These are phyloP conservation scores for Tyria jacobaeae DNA, from an alignment of 2,888 invertebrate genomes.

Conservation along the genomic window DNA sequence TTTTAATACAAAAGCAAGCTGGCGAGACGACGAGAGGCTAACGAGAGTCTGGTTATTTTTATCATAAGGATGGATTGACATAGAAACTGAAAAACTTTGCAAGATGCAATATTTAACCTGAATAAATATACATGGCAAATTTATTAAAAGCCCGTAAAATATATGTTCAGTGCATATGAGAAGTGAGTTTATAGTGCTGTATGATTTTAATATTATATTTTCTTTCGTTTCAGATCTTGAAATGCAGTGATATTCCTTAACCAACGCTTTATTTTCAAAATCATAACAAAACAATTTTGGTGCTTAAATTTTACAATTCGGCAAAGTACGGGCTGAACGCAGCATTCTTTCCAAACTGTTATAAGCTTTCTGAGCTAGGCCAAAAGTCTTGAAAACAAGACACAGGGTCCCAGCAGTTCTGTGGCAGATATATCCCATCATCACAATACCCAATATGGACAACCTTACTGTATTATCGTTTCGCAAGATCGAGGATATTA, in stretches of 20 bases:
- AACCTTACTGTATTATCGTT: slow-evolving; percentile 76
- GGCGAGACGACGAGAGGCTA: no score
- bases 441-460: slow-evolving; percentile 48
- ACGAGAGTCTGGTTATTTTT: no score
- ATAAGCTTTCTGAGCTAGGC: slow-evolving; percentile 45
- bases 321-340: slow-evolving; percentile 50
- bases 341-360: slow-evolving; percentile 39
- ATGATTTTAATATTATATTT: slow-evolving; percentile 18
- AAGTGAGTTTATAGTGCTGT: background rate
- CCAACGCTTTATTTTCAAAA: slow-evolving; percentile 64
- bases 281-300: slow-evolving; percentile 55
- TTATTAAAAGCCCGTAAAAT: no score
- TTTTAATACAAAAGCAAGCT: no score
- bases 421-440: slow-evolving; percentile 11
- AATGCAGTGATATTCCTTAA: slow-evolving; percentile 76
- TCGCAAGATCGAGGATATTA: slow-evolving; percentile 75
- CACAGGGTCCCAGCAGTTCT: slow-evolving; percentile 47
- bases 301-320: slow-evolving; percentile 34
- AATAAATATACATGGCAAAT: no score
- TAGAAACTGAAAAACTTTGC: no score
- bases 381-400: slow-evolving; percentile 47
- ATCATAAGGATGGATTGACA: no score
- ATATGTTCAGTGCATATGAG: no score
- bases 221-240: slow-evolving; percentile 79
- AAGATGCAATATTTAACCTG: no score